Base-by-base conservation (phyloP, 2,113 vertebrate species). In the Callocephalon fimbriatum region DNA sequence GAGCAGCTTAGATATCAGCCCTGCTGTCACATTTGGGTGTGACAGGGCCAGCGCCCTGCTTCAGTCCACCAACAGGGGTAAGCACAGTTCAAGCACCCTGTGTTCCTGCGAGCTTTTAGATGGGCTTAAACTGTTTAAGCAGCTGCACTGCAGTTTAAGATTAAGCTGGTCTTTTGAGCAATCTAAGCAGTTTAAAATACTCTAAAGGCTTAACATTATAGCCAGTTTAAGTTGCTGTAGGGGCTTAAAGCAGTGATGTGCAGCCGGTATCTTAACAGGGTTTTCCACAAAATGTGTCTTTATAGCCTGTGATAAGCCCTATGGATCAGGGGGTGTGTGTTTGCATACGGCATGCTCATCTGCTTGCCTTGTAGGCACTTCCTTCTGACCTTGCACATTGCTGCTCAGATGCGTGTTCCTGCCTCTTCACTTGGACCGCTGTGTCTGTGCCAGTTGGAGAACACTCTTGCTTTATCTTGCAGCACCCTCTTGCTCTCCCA, bases 91-190 rank as follows among this genome's bases (percentile, higher is more conserved):
- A 56, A 85, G 80, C 81, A 66, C 65, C 42, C 70, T 2, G 19
- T 97, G 96, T 95, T 93, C 91, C 84, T 82, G 91, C 11, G 4
- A 88, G 95, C 87, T 97, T 79, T 91, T 94, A 90, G 94, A 96
- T 90, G 89, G 82, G 97, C 89, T 97, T 95, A 97, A 94, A 87
- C 91, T 93, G 80, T 94, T 97, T 96, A 96, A 96, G 94, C 97
- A 95, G 94, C 94, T 95, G 93, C 80, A 53, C 77, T 94, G 84
- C 89, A 90, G 94, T 95, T 95, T 95, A 94, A 94, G 94, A 94
- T 95, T 91, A 95, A 97, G 94, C 89, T 15, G 47, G 93, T 85
- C 94, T 94, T 97, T 95, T 75, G 89, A 97, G 80, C 86, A 90
- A 92, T 94, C 93, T 95, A 95, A 95, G 88, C 90, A 96, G 73